Base-by-base conservation (phyloP, 2,797 vertebrate species). In the Lepilemur ruficaudatus region DNA sequence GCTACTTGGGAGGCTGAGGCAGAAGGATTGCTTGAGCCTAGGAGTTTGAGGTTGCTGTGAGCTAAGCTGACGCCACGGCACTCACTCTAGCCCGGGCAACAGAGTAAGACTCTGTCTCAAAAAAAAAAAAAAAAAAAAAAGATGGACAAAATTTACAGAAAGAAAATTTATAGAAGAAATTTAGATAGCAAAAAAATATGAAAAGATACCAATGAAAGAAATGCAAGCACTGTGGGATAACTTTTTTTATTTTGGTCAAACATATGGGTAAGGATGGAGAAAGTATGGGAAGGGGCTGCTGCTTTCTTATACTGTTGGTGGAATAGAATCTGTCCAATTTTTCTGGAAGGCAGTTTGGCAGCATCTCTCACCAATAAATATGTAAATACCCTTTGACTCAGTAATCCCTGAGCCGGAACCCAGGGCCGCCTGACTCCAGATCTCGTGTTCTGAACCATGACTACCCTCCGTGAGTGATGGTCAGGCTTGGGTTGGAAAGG, bases 331-430 rank as follows among this genome's bases (percentile, higher is more conserved):
- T 28, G 73, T 52, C 50, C 50, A 69, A 11, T 25, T 20, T 61
- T 94, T 95, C 28, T 23, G 65, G 35, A 72, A 75, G 92, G 75
- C 82, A 23, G 41, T 52, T 43, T 81, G 84, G 23, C 65, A 38
- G 67, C 30, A 12, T 63, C 90, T 55, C 28, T 96, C 50, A 84
- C 57, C n/a, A 80, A 67, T 35, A 85, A 85, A 61, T 81, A 61
- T 50, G 88, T 67, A 96, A 97, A 93, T 79, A n/a, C 41, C 43
- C 69, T 82, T 61, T 97, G 97, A 97, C 89, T 97, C 97, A 97
- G 82, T 80, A 80, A 96, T 79, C 50, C 79, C 43, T 55, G 43
- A 88, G 84, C 81, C 0, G 2, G 22, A 41, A 86, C 48, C 9
- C 67, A 76, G 67, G 59, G 70, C 48, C 1, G 3, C 78, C 86